A percentile compares a stretch with the other conserved stretches of the same genome.
Conservation (phyloP, 2,797 vertebrate genomes). For the Leptatherina wallacei region DNA sequence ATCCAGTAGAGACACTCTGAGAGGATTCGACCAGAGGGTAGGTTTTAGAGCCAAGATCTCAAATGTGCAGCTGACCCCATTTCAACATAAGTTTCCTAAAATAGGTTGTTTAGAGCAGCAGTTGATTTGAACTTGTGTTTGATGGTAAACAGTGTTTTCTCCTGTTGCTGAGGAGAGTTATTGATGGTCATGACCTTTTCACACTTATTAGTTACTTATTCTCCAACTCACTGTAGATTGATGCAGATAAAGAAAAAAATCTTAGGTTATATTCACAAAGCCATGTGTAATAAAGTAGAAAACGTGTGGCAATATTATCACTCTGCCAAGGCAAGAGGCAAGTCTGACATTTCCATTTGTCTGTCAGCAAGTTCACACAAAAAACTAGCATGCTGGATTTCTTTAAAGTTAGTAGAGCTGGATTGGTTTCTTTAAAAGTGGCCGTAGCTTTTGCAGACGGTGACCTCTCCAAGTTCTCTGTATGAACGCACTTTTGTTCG, state of each 20-base stretch:
- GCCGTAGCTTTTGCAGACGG: no score
- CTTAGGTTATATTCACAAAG: background rate
- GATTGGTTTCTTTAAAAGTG: no score
- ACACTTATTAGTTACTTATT: conserved; percentile 5
- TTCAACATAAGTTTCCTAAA: conserved; percentile 71
- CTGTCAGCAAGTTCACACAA: background rate
- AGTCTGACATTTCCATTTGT: background rate
- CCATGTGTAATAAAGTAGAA: no score
- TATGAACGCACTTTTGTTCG: background rate
- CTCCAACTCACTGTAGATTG: background rate
- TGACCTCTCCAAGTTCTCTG: no score
- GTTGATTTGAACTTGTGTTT: conserved; percentile 44
- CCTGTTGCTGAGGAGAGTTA: conserved; percentile 1
- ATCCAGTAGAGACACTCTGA: conserved; percentile 66
- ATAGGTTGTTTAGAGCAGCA: conserved; percentile 56
- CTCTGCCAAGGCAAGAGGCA: background rate
- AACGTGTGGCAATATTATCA: background rate
- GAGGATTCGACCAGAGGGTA: conserved; percentile 61
- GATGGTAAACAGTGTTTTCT: conserved; percentile 27
- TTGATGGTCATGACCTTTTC: conserved; percentile 11
- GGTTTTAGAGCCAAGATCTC: conserved; percentile 66
- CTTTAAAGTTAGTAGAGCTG: no score
- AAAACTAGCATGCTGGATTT: no score
- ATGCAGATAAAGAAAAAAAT: background rate
- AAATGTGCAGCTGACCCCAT: conserved; percentile 76